Evolutionary conservation across 2,797 vertebrate genomes (phyloP).

Genomic region (Avahi laniger): DNA sequence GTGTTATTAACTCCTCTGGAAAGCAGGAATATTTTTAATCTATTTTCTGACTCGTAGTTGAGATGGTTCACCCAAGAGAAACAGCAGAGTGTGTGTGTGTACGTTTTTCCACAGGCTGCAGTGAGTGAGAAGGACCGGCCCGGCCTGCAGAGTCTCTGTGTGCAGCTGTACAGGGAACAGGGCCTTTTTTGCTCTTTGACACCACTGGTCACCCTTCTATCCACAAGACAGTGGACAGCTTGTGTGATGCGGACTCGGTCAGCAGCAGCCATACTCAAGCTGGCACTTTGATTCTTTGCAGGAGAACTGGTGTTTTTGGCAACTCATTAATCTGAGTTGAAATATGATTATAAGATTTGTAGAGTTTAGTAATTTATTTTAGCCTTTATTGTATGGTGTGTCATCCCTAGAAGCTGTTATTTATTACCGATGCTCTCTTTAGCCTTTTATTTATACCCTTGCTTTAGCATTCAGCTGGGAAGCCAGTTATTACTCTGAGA

Average conservation of each 20-base stretch:
- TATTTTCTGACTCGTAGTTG: background rate
- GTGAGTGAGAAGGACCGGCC: background rate
- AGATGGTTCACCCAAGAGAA: background rate
- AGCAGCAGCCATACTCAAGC: background rate
- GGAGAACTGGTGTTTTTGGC: background rate
- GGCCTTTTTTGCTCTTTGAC: background rate
- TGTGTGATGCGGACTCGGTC: background rate
- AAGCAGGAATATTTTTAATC: background rate
- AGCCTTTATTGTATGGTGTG: slow-evolving; percentile 6
- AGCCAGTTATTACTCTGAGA: background rate
- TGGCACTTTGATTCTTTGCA: background rate
- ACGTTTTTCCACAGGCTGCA: background rate
- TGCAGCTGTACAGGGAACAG: background rate
- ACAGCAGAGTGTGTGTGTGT: background rate
- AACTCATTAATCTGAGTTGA: background rate
- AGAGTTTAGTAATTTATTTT: slow-evolving; percentile 38
- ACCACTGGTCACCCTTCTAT: background rate
- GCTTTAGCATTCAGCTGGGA: background rate
- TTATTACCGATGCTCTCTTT: background rate
- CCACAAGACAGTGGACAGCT: background rate
- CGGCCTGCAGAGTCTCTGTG: background rate
- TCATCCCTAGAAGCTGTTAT: background rate
- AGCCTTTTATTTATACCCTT: background rate
- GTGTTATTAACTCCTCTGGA: background rate
- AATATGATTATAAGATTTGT: background rate